Base-by-base conservation (phyloP, 2,797 vertebrate genomes). In the Knipowitschia caucasica region DNA sequence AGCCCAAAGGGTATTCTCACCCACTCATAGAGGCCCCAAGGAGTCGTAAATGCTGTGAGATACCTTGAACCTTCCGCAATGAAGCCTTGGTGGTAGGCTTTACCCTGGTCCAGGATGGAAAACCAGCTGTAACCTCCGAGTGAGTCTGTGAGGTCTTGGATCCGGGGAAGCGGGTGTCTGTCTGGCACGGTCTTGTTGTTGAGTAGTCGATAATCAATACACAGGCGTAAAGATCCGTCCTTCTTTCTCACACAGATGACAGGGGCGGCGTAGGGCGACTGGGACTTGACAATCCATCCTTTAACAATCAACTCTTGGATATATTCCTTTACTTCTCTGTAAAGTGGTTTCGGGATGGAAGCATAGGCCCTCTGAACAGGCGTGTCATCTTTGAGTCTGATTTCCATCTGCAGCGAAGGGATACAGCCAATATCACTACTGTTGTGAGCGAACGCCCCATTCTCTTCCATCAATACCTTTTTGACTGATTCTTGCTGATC, bases 341-440 rank as follows among this genome's bases (percentile, higher is more conserved):
- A 64, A 9, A 60, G 36, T 2, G 59, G 46, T 7, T 56, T 56
- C 5, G 59, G 57, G 6, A 61, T 36, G 1, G 35, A 29, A 5
- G 38, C 34, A 1, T 51, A 61, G 4, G 20, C 10, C 17, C 38
- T 17, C 35, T 62, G 35, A 0, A 45, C 59, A 5, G 59, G 58
- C 2, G 46, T 62, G 7, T 66, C 26, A 45, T 62, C 67, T 23
- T 52, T 53, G n/a, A 46, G 24, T 30, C 44, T 46, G 44, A 46
- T 26, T 50, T 50, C 56, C n/a, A 49, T 34, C 6, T 45, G 43
- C 3, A 40, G 26, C 8, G n/a, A 46, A 8, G 26, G 44, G 17
- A 46, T 30, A 12, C 25, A 29, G 1, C 44, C 34, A 0, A 46
- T 29, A 7, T 46, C 35, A 1, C n/a, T 36, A 36, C 35, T 36